Base-by-base conservation (phyloP, 2,113 vertebrate species). In the Prunella himalayana region DNA sequence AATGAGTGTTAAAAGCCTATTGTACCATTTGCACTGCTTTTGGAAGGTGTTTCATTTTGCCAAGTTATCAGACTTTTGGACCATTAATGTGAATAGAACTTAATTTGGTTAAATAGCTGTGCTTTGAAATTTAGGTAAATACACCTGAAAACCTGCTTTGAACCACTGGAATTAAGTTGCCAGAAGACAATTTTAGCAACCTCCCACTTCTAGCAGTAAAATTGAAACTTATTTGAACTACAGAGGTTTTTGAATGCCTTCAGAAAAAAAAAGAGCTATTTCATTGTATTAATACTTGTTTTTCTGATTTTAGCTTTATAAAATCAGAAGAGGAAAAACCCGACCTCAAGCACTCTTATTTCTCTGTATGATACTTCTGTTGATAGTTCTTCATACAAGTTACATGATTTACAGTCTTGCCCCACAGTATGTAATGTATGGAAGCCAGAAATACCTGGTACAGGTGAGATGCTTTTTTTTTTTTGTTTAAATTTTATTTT, bases 341-440 rank as follows among this genome's bases (percentile, higher is more conserved):
- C 98, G 98, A 45, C 99, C 99, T 42, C 99, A 99, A 96, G 99
- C 99, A 18, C 99, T 99, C 35, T 96, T 99, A 33, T 99, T 99
- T 97, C 99, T 99, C 73, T 99, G 99, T 88, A 99, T 99, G 99
- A 99, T 99, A 96, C 99, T 99, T 45, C 98, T 99, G 31, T 96
- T 99, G 90, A 99, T 99, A 86, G 99, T 99, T 80, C 99, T 99
- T 79, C 99, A 99, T 97, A 99, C 98, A 70, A 99, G 99, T 96
- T 99, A 99, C 94, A 99, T 99, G 99, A 99, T 99, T 95, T 99
- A 99, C 95, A 99, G 99, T 92, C 98, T 99, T 61, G 99, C 99
- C 13, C 99, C 99, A 14, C 99, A 99, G 66, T 99, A 99, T 57
- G 99, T 99, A 85, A 99, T 99, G 99, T 99, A 99, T 70, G 99